Conservation (phyloP, 2,797 vertebrate species). For the Chromis chromis region DNA sequence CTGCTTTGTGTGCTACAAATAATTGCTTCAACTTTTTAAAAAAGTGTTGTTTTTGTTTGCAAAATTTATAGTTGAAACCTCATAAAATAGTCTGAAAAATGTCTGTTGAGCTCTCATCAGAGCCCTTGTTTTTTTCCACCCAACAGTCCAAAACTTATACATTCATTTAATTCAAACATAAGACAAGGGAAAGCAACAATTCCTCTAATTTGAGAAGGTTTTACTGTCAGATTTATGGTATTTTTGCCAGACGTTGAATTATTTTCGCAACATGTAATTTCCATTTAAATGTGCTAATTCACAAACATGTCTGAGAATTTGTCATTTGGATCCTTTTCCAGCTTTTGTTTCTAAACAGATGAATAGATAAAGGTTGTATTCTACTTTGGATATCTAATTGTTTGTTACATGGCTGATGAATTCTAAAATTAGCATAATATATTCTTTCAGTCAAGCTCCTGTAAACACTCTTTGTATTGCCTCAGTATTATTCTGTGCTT, state of each 20-base stretch:
- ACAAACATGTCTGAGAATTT: not conserved
- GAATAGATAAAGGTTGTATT: not conserved
- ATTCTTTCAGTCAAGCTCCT: not conserved
- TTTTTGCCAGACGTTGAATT: not conserved
- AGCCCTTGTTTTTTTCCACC: too few relatives aligned
- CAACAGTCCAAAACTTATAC: too few relatives aligned
- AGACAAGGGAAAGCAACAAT: not conserved
- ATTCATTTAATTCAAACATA: too few relatives aligned
- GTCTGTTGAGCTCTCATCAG: too few relatives aligned
- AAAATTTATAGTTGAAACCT: too few relatives aligned
- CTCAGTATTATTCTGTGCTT: not conserved
- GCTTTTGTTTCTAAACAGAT: slow-evolving; percentile 1
- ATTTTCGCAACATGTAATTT: not conserved
- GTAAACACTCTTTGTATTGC: not conserved
- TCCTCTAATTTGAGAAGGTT: not conserved
- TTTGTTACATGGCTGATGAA: not conserved
- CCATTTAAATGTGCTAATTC: not conserved
- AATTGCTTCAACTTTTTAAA: too few relatives aligned
- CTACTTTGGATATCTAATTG: not conserved
- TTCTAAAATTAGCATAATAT: too few relatives aligned
- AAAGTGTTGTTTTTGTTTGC: too few relatives aligned
- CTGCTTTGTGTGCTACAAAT: too few relatives aligned
- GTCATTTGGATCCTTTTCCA: slow-evolving; percentile 1
- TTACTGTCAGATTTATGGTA: not conserved
- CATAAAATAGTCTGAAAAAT: too few relatives aligned